Evolutionary conservation across 2,113 vertebrate species (phyloP), one percentile per base, ranked within the genome.

Genomic region (Plectropomus leopardus): DNA sequence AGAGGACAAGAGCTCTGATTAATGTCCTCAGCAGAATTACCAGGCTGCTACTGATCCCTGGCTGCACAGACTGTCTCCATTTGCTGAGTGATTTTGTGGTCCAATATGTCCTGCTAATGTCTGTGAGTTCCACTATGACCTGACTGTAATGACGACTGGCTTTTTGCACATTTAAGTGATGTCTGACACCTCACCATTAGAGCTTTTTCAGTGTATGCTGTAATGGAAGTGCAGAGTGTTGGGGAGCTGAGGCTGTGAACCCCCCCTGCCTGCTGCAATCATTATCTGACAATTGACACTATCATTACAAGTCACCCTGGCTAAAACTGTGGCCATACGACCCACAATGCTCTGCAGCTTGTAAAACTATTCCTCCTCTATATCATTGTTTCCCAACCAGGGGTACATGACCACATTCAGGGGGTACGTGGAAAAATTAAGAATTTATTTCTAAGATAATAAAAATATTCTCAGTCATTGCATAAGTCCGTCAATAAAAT

Each of bases 111-210:
- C 47, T 48, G 58, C 36, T 55, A 76, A 76, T 66, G 53, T 60
- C 45, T 80, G 30, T n/a, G n/a, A 67, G 60, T 60, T 55, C 47
- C 64, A 36, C 32, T 42, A 13, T 28, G 53, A 48, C 40, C 50
- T 21, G 21, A 54, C 44, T 9, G 16, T 66, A 70, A 74, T 34
- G 42, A 74, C 42, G 53, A 53, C 53, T 74, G 42, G 57, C 30
- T 63, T 44, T 50, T 51, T 78, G 40, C 71, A 65, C 32, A 74
- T 64, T 45, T 7, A 28, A 50, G 58, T 53, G 65, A 53, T 59
- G 59, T 57, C n/a, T 47, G 76, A 71, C 72, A 71, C 14, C 19
- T 3, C 17, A 60, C 51, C 45, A 55, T 55, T 67, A 76, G 53
- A 60, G 59, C 14, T 24, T 32, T 21, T 72, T 55, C 11, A 15